phyloP scores from a whole-genome alignment of 2,113 vertebrate genomes.

The Tringa solitaria region DNA sequence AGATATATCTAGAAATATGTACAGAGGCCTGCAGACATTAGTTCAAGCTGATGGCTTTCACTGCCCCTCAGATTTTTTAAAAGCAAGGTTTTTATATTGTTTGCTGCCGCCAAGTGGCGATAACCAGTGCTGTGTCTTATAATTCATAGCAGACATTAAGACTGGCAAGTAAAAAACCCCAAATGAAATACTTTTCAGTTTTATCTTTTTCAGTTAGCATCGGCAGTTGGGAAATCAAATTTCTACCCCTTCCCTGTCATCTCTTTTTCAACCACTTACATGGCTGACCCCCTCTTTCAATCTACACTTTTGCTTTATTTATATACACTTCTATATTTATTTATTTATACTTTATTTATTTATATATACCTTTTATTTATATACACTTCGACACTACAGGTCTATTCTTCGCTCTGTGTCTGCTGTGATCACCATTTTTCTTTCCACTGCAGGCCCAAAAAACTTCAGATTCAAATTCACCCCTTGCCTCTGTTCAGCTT shows the following conservation, averaged over 20 bases:
- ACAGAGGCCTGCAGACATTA: background rate
- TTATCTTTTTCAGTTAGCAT: background rate
- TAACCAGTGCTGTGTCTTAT: background rate
- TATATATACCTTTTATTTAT: background rate
- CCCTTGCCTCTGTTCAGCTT: background rate
- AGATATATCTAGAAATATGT: background rate
- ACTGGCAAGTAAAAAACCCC: background rate
- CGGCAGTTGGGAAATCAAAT: background rate
- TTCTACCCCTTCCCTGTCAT: background rate
- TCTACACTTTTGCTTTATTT: background rate
- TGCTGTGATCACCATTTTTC: background rate
- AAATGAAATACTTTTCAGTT: background rate
- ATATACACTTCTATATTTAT: background rate
- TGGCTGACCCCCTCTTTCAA: background rate
- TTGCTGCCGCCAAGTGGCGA: slow-evolving; percentile 62
- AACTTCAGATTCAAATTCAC: background rate
- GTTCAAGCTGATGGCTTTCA: background rate
- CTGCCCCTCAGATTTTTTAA: background rate
- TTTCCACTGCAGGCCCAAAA: background rate
- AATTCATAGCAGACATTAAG: background rate
- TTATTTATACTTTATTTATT: no score
- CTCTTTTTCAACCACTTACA: background rate
- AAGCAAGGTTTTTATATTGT: background rate
- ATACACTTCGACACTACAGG: no score
- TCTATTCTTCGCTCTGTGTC: background rate